Evolutionary conservation across 2,888 invertebrate species (phyloP), one percentile per base, ranked within the genome.

Genomic region (Dasypolia templi): DNA sequence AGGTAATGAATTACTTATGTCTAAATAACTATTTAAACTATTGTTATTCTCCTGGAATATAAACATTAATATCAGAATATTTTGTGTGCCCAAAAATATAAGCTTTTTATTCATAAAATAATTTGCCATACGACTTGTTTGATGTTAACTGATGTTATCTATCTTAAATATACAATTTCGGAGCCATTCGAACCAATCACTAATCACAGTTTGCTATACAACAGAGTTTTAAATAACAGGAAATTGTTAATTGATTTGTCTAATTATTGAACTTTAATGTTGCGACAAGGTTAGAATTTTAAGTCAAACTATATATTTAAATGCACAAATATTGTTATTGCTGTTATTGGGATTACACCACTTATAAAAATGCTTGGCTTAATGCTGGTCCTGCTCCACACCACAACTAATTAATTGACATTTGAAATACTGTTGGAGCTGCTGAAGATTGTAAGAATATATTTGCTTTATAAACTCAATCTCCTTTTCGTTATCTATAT

Each of bases 181-280:
- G 17, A n/a, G 6, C 11, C 32, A 49, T 32, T 42, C 1, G 19
- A 1, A 12, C 53, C 19, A 44, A 22, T 55, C 9, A 32, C 19
- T 49, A 39, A 49, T 49, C 39, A 29, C 12, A 68, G 55, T 69
- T 68, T 56, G 29, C 7, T n/a, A n/a, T n/a, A 29, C 3, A 71
- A 46, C 49, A 32, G 0, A 19, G 32, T 39, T 65, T 62, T 12
- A 32, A 42, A 44, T 29, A 58, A 72, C 32, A 70, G 46, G 56
- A 46, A 68, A 68, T 46, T 55, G 70, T 29, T n/a, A 7, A 46
- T 0, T 46, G 1, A n/a, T 46, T n/a, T n/a, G 7, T 56, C 7
- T 17, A 44, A 35, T 55, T 17, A 53, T 35, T 26, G 11, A 7
- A 46, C 11, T 46, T 39, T 6, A 35, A 29, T n/a, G 3, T 12